Percentiles rank a stretch among this genome's conserved stretches.
These are phyloP conservation scores for Sarcophaga caerulescens DNA, from an alignment of 2,888 invertebrate genomes.

Conservation along the genomic window DNA sequence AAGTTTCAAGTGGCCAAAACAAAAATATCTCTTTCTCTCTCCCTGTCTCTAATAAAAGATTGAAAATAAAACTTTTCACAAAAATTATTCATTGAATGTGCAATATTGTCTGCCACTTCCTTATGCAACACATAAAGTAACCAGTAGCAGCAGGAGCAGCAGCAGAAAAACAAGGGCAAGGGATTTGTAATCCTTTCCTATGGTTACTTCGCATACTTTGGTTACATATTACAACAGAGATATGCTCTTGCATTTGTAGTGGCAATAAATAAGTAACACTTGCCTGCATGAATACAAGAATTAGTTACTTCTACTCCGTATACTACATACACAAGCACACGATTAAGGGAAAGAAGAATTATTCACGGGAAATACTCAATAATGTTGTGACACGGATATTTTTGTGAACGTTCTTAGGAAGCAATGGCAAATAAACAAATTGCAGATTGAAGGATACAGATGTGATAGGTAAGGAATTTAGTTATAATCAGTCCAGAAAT, in stretches of 20 bases:
- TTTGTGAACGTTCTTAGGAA: too few relatives aligned
- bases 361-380: neutral
- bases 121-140: constrained; percentile 44
- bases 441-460: too few relatives aligned
- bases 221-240: neutral
- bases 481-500: too few relatives aligned
- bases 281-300: neutral
- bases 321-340: neutral
- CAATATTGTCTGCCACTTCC: constrained; percentile 31
- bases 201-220: neutral
- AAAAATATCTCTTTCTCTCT: neutral
- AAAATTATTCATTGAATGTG: constrained; percentile 56
- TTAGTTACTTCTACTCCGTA: neutral
- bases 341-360: neutral
- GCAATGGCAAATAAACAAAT: too few relatives aligned
- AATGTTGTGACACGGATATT: neutral
- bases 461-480: too few relatives aligned
- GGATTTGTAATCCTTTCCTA: constrained; percentile 6
- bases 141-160: neutral
- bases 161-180: neutral
- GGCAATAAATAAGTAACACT: constrained; percentile 17
- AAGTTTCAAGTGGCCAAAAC: constrained; percentile 32
- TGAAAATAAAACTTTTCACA: constrained; percentile 1
- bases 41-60: neutral
- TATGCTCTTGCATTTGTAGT: neutral